These are phyloP conservation scores for Psilopsiagon aurifrons DNA, from an alignment of 2,113 vertebrate species.

Conservation along the genomic window DNA sequence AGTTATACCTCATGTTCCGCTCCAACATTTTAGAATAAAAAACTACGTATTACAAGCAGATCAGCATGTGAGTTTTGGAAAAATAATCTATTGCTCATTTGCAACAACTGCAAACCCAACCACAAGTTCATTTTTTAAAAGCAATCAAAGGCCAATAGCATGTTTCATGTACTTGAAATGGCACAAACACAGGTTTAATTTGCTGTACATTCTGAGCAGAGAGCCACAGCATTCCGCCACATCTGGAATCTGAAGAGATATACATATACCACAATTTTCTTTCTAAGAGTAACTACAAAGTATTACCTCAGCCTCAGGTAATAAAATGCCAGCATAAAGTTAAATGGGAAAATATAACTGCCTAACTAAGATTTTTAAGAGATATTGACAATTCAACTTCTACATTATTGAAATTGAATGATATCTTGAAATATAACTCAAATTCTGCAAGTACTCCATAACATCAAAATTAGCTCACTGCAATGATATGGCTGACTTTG, in stretches of 20 bases:
- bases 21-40: neutral
- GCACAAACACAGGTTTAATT: neutral
- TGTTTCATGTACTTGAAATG: neutral
- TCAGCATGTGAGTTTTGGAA: neutral
- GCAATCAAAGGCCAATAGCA: neutral
- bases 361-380: neutral
- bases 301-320: neutral
- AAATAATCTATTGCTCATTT: neutral
- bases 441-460: neutral
- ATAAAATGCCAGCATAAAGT: neutral
- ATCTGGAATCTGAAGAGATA: neutral
- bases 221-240: neutral
- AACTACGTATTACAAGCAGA: neutral
- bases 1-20: neutral
- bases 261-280: neutral
- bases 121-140: neutral
- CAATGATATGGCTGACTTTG: neutral
- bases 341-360: neutral
- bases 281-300: neutral
- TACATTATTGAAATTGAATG: neutral
- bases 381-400: neutral
- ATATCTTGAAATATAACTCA: neutral
- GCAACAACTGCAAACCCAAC: neutral
- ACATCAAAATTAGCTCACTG: neutral
- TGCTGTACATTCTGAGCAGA: neutral